Conservation (phyloP, 2,797 vertebrate species). For the Hozukius guyotensis region DNA sequence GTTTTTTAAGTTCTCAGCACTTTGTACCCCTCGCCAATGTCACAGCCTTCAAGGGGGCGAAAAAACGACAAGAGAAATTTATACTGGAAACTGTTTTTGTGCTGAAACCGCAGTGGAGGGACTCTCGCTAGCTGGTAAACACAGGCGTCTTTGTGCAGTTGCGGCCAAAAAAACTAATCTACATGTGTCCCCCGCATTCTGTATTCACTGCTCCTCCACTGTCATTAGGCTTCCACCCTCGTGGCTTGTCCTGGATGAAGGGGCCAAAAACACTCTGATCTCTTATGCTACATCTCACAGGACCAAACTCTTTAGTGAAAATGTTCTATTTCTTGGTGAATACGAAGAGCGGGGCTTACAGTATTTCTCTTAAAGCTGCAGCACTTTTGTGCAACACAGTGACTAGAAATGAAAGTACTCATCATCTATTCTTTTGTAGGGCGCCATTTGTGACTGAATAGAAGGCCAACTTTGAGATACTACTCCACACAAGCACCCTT, state of each 20-base stretch:
- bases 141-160: constrained; percentile 74
- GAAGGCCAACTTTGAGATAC: constrained; percentile 3
- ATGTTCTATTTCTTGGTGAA: constrained; percentile 26
- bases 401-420: constrained; percentile 17
- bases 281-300: constrained; percentile 33
- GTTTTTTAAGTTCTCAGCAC: constrained; percentile 78
- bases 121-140: constrained; percentile 68
- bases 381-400: neutral
- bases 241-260: constrained; percentile 36
- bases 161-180: constrained; percentile 70
- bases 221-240: constrained; percentile 62
- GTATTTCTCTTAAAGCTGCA: constrained; percentile 20
- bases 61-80: constrained; percentile 67
- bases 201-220: constrained; percentile 57
- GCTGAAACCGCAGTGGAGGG: constrained; percentile 68
- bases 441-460: constrained; percentile 25
- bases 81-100: constrained; percentile 74
- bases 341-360: neutral
- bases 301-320: constrained; percentile 32
- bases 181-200: constrained; percentile 68
- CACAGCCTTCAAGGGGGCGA: constrained; percentile 74
- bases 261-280: constrained; percentile 40
- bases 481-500: neutral
- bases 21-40: constrained; percentile 77
- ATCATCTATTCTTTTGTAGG: neutral